Conservation (phyloP, 2,113 vertebrate species). For the Copsychus sechellarum region DNA sequence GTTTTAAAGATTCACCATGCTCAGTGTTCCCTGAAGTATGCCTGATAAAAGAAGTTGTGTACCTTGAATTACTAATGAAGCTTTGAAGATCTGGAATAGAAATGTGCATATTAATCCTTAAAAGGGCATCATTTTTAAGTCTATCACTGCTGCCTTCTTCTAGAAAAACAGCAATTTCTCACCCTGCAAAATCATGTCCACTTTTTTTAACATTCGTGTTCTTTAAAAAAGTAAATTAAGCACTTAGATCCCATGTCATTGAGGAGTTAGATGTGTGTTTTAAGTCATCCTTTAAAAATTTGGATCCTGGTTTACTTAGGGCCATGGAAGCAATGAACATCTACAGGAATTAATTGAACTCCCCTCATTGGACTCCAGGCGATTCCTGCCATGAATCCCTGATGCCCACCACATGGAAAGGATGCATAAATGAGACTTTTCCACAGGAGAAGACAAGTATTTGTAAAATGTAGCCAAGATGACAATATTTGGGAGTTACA, state of each 20-base stretch:
- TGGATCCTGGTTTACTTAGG: not conserved
- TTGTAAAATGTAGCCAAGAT: not conserved
- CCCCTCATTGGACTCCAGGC: not conserved
- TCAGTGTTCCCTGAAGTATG: not conserved
- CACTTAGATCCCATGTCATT: not conserved
- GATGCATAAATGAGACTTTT: not conserved
- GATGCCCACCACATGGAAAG: not conserved
- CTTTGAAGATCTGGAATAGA: not conserved
- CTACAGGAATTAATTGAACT: not conserved
- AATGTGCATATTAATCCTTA: not conserved
- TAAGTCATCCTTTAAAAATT: not conserved
- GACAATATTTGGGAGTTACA: not conserved
- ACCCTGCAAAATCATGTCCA: not conserved
- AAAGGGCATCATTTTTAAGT: not conserved
- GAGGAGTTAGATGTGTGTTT: not conserved
- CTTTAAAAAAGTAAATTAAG: not conserved
- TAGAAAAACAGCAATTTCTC: not conserved
- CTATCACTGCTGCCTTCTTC: not conserved
- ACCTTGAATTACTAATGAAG: not conserved
- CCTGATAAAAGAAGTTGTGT: not conserved
- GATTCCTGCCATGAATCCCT: not conserved
- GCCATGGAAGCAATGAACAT: not conserved
- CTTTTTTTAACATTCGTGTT: not conserved
- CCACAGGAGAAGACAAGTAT: not conserved
- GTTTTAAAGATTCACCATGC: not conserved